phyloP scores from a whole-genome alignment of 2,797 vertebrate genomes.

The Scyliorhinus canicula region DNA sequence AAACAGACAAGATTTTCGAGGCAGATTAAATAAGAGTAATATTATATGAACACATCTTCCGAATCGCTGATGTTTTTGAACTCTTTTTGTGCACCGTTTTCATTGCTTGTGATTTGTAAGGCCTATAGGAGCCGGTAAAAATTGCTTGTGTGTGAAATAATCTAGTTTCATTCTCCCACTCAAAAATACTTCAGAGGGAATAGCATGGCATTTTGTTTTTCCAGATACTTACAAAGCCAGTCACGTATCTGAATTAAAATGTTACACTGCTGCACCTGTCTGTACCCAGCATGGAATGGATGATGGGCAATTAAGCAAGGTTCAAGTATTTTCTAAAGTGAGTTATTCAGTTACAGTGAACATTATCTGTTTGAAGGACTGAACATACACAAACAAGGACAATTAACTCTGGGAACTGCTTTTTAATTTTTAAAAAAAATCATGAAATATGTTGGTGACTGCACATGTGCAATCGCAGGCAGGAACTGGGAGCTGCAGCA shows the following conservation, averaged over 20 bases:
- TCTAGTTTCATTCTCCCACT: constrained; percentile 1
- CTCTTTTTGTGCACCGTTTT: neutral
- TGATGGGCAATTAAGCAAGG: constrained; percentile 30
- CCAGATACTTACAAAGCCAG: constrained; percentile 10
- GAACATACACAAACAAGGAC: constrained; percentile 34
- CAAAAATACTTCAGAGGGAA: constrained; percentile 14
- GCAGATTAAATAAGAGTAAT: constrained; percentile 29
- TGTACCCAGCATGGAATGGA: constrained; percentile 24
- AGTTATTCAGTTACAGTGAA: constrained; percentile 27
- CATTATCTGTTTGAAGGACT: constrained; percentile 31
- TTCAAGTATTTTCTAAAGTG: constrained; percentile 38
- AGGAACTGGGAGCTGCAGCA: neutral
- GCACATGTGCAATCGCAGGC: neutral
- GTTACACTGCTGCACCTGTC: constrained; percentile 32
- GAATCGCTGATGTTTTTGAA: constrained; percentile 15
- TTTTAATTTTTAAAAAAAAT: neutral
- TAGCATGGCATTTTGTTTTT: neutral
- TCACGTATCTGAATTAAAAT: constrained; percentile 32
- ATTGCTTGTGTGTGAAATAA: neutral
- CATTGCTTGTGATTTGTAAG: constrained; percentile 23
- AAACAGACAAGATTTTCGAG: constrained; percentile 1
- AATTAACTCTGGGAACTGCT: constrained; percentile 23
- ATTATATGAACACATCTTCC: neutral
- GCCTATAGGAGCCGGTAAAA: constrained; percentile 5
- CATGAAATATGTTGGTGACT: neutral